phyloP scores from a whole-genome alignment of 2,888 invertebrate genomes.

The Drosophila kuntzei region DNA sequence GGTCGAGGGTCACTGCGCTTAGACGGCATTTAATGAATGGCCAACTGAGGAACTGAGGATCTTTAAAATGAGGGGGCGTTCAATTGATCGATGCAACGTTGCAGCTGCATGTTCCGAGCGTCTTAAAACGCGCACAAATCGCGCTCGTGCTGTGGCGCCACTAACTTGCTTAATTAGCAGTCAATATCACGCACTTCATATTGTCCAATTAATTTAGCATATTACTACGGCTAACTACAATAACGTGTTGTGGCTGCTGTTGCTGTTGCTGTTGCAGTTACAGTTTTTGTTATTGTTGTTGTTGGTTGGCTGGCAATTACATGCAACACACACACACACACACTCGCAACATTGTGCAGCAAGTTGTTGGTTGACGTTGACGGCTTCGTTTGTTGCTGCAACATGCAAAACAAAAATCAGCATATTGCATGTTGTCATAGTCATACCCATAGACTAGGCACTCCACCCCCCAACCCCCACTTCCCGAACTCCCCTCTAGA shows the following conservation, averaged over 20 bases:
- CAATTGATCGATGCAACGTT: constrained; percentile 8
- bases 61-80: constrained; percentile 29
- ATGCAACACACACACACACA: constrained; percentile 23
- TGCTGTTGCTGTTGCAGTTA: constrained; percentile 32
- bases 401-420: constrained; percentile 79
- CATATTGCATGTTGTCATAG: constrained; percentile 77
- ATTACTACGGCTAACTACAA: constrained; percentile 72
- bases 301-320: constrained; percentile 62
- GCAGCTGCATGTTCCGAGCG: constrained; percentile 28
- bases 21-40: constrained; percentile 39
- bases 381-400: constrained; percentile 72
- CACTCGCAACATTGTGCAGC: constrained; percentile 33
- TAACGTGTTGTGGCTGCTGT: constrained; percentile 23
- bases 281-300: constrained; percentile 34
- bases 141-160: constrained; percentile 55
- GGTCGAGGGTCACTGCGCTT: constrained; percentile 29
- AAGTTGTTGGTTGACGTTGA: constrained; percentile 59
- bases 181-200: constrained; percentile 82
- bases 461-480: neutral
- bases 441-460: constrained; percentile 36
- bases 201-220: constrained; percentile 82
- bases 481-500: neutral
- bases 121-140: constrained; percentile 39
- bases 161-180: constrained; percentile 81
- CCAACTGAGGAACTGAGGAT: neutral